Evolutionary conservation across 2,113 vertebrate species (phyloP), one percentile per base, ranked within the genome.

Genomic region (Peucedramus taeniatus): DNA sequence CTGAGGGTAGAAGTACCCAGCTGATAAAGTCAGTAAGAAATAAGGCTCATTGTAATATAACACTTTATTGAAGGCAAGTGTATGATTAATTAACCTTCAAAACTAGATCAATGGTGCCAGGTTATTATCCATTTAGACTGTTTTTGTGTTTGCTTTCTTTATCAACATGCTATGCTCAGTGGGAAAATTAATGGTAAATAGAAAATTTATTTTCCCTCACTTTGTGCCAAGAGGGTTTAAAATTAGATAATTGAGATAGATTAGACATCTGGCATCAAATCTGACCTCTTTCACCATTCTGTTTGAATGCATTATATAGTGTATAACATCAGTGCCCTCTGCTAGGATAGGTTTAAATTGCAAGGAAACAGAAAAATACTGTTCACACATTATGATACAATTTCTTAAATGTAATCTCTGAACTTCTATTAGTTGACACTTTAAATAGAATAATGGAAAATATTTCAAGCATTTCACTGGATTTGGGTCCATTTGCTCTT

Each of bases 181-280:
- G 63, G 64, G 78, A 93, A 93, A 93, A 95, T 69, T 47, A 95
- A 96, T 57, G 50, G 51, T 72, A 94, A 94, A 89, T 61, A 90
- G 81, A 94, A 87, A 96, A 72, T 74, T 84, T 76, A 87, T 95
- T 91, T 96, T 93, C 42, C 18, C 35, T 87, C 6, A 6, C 59
- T 83, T 92, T 54, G 27, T 31, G 51, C 80, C 65, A 90, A 63
- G 30, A 75, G 81, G 39, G 35, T 82, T 83, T 87, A 89, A 93
- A 90, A 95, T 94, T 78, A 93, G 85, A 90, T 94, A 89, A 95
- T 81, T 94, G 82, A 94, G 83, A 93, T 94, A 89, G 74, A 88
- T 94, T 82, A 64, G 53, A 70, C 68, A 74, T 65, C 40, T 84
- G 81, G 63, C 84, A 93, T 51, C 45, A 72, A 57, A 74, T 82